Evolutionary conservation across 2,797 vertebrate species (phyloP).

Genomic region (Botia kubotai): DNA sequence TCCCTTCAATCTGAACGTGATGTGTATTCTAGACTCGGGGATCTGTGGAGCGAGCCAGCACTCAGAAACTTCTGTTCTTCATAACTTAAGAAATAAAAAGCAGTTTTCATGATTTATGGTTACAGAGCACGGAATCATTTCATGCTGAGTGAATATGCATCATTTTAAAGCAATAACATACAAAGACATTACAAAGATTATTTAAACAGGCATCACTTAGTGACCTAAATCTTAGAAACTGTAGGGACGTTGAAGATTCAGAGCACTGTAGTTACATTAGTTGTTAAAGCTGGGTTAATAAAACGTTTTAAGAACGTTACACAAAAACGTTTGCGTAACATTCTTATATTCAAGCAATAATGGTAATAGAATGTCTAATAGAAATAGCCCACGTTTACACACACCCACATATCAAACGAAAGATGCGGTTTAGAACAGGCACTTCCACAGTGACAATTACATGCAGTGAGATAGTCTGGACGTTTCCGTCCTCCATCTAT

Average conservation of each 20-base stretch:
- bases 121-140: slow-evolving; percentile 2
- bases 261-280: too few relatives aligned
- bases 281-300: too few relatives aligned
- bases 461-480: slow-evolving; percentile 9
- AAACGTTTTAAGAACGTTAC: too few relatives aligned
- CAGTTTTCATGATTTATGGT: slow-evolving; percentile 6
- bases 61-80: slow-evolving; percentile 16
- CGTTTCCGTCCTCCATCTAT: not conserved
- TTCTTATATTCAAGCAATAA: too few relatives aligned
- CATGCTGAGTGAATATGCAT: slow-evolving; percentile 14
- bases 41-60: slow-evolving; percentile 16
- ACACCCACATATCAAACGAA: not conserved
- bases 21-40: slow-evolving; percentile 44
- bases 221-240: not conserved
- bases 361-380: too few relatives aligned
- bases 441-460: slow-evolving; percentile 8
- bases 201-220: slow-evolving; percentile 14
- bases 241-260: not conserved
- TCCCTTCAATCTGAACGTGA: slow-evolving; percentile 26
- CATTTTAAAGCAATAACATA: slow-evolving; percentile 32
- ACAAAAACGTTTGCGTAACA: too few relatives aligned
- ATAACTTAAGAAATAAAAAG: slow-evolving; percentile 23
- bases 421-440: not conserved
- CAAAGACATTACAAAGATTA: slow-evolving; percentile 12
- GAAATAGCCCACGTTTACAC: not conserved